Conservation (phyloP, 2,113 vertebrate species). For the Vicugna pacos region DNA sequence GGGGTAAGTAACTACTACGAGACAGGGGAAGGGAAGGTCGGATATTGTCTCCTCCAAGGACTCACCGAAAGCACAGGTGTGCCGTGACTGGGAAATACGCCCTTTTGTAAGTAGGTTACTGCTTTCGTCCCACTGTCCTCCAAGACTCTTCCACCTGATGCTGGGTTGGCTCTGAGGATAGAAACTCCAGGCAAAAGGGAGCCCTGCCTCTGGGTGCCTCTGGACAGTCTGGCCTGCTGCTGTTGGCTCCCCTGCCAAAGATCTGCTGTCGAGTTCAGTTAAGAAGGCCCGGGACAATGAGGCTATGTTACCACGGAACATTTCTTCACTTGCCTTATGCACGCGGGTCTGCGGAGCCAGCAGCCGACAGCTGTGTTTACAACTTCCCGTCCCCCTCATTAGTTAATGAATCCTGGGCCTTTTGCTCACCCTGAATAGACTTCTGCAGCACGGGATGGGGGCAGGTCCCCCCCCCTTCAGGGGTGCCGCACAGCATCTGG, state of each 20-base stretch:
- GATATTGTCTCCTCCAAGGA: neutral
- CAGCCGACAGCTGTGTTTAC: slow-evolving; percentile 58
- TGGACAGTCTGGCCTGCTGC: neutral
- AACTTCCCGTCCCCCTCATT: neutral
- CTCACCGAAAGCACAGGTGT: neutral
- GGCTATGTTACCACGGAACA: neutral
- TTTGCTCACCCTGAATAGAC: neutral
- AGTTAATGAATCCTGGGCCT: neutral
- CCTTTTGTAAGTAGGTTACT: neutral
- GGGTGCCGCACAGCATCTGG: neutral
- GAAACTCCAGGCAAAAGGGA: neutral
- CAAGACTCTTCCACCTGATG: neutral
- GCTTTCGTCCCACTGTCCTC: neutral
- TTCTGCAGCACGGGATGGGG: neutral
- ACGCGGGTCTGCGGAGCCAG: neutral
- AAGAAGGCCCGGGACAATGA: slow-evolving; percentile 15
- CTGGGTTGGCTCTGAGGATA: slow-evolving; percentile 28
- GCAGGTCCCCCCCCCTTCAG: neutral
- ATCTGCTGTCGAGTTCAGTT: slow-evolving; percentile 1
- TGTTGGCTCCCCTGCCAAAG: neutral
- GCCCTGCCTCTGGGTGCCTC: neutral
- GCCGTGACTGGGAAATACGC: neutral
- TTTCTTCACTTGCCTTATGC: slow-evolving; percentile 7
- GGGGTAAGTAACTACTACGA: neutral
- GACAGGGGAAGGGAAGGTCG: neutral